phyloP scores from a whole-genome alignment of 35 echinoderm and acorn worm species.

The Apostichopus californicus region DNA sequence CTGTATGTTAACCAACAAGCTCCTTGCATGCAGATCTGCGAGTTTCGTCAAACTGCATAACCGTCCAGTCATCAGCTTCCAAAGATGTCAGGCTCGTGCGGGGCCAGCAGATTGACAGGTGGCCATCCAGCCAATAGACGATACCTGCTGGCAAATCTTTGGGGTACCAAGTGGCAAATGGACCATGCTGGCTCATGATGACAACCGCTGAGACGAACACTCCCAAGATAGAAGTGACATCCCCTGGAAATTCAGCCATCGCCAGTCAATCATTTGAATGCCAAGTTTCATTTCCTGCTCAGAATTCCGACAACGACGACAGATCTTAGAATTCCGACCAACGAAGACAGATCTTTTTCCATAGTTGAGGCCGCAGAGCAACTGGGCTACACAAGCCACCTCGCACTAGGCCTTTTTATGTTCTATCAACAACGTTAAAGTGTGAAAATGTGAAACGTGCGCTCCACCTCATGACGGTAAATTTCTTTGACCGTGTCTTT shows the following conservation, averaged over 20 bases:
- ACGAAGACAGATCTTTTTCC: background rate
- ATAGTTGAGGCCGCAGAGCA: background rate
- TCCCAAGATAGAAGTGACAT: background rate
- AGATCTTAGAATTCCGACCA: background rate
- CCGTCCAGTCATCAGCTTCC: background rate
- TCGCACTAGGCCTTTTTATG: constrained; percentile 37
- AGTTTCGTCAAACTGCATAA: background rate
- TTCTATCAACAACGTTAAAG: constrained; percentile 23
- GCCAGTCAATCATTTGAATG: too few relatives aligned
- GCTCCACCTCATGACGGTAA: constrained; percentile 38
- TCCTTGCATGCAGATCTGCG: constrained; percentile 41
- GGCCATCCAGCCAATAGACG: too few relatives aligned
- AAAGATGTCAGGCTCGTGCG: background rate
- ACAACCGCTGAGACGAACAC: too few relatives aligned
- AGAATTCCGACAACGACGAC: too few relatives aligned
- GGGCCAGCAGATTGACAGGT: background rate
- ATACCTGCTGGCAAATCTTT: too few relatives aligned
- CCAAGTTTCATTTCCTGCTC: too few relatives aligned
- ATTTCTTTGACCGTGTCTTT: constrained; percentile 50
- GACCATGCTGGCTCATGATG: too few relatives aligned
- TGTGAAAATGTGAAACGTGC: constrained; percentile 48
- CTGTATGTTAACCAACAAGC: constrained; percentile 25
- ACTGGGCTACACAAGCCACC: constrained; percentile 1
- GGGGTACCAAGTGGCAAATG: too few relatives aligned
- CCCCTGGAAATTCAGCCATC: background rate